These are phyloP conservation scores for Carassius auratus DNA, from an alignment of 2,113 vertebrate species.

Conservation along the genomic window DNA sequence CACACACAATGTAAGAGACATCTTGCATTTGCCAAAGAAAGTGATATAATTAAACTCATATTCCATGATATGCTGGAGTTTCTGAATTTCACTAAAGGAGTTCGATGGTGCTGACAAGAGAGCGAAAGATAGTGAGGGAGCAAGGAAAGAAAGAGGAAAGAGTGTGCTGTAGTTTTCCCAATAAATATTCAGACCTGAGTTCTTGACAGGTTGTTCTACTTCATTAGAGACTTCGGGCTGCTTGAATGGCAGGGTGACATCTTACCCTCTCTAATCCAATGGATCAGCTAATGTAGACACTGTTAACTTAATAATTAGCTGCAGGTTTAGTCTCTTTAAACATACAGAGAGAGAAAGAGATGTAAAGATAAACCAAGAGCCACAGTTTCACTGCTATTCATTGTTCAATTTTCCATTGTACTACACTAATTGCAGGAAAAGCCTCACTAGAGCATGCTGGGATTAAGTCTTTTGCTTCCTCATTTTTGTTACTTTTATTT, in stretches of 20 bases:
- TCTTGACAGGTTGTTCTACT: constrained; percentile 55
- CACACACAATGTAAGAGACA: too few species aligned
- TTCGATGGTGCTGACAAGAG: constrained; percentile 49
- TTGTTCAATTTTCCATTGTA: background rate
- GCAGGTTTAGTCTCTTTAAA: constrained; percentile 6
- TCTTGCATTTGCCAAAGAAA: too few species aligned
- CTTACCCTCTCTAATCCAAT: constrained; percentile 36
- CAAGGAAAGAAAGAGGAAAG: background rate
- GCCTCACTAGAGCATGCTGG: background rate
- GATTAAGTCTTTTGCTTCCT: constrained; percentile 34
- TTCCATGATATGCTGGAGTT: too few species aligned
- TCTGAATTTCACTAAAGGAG: constrained; percentile 44
- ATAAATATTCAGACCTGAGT: constrained; percentile 47
- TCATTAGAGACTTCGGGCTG: constrained; percentile 51
- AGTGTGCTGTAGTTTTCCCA: constrained; percentile 21
- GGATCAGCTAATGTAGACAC: constrained; percentile 27
- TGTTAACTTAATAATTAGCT: constrained; percentile 39
- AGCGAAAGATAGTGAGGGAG: background rate
- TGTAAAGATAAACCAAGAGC: constrained; percentile 26
- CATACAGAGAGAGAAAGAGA: constrained; percentile 25
- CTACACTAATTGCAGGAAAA: background rate
- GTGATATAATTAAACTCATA: too few species aligned
- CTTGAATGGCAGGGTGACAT: constrained; percentile 41
- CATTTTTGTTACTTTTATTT: too few species aligned
- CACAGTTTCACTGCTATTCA: constrained; percentile 10